Evolutionary conservation across 2,888 invertebrate genomes (phyloP).

Genomic region (Chelonus formosanus): DNA sequence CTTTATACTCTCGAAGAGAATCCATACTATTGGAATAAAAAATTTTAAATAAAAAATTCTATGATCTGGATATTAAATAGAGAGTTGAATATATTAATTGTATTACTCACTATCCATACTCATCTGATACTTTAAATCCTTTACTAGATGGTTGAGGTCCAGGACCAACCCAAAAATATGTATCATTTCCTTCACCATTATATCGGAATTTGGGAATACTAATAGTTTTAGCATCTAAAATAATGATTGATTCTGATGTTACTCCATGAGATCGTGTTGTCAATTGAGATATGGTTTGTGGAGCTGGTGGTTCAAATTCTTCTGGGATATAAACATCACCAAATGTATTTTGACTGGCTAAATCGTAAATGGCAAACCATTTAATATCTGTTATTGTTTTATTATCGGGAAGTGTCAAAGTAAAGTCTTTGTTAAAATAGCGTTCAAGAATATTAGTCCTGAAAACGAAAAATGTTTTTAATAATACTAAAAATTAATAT

Average conservation of each 20-base stretch:
- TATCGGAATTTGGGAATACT: slow-evolving; percentile 80
- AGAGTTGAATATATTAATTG: slow-evolving; percentile 1
- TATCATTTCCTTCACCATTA: slow-evolving; percentile 78
- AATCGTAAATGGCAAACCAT: slow-evolving; percentile 90
- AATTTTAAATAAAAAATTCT: background rate
- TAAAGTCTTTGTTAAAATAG: slow-evolving; percentile 88
- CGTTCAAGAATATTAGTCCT: slow-evolving; percentile 86
- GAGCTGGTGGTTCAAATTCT: slow-evolving; percentile 85
- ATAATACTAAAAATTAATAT: background rate
- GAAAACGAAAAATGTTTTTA: slow-evolving; percentile 47
- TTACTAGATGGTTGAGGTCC: slow-evolving; percentile 87
- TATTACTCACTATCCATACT: slow-evolving; percentile 88
- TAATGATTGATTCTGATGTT: slow-evolving; percentile 76
- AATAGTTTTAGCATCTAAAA: slow-evolving; percentile 84
- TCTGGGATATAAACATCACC: slow-evolving; percentile 91
- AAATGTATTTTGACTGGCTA: slow-evolving; percentile 83
- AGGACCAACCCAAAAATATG: slow-evolving; percentile 88
- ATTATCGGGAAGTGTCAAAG: slow-evolving; percentile 81
- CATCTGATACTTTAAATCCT: slow-evolving; percentile 86
- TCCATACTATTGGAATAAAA: slow-evolving; percentile 72
- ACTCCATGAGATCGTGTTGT: slow-evolving; percentile 74
- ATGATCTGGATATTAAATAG: background rate
- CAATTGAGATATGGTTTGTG: slow-evolving; percentile 72
- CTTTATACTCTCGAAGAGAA: slow-evolving; percentile 76
- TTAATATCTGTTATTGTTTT: slow-evolving; percentile 87